Evolutionary conservation across 2,797 vertebrate species (phyloP), one percentile per base, ranked within the genome.

Genomic region (Pantherophis vulpinus): DNA sequence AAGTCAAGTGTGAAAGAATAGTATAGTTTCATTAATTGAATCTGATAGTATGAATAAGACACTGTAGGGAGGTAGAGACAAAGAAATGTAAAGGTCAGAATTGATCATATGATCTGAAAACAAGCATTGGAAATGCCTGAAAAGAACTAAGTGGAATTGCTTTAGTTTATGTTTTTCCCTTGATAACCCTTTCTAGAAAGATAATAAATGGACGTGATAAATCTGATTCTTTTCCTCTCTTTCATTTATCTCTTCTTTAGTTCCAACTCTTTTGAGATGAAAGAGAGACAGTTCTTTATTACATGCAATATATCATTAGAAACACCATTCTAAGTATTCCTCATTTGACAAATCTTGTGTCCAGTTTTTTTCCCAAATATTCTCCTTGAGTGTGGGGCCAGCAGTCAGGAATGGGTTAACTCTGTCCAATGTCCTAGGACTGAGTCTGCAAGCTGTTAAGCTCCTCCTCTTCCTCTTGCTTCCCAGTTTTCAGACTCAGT

Each of bases 1-100:
- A 96, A 97, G 96, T 97, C 96, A 97, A 97, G 96, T 97, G 96
- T 97, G 96, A 97, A 97, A 95, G 97, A 95, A 97, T 95, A 96
- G 96, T 96, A 96, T 95, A 96, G 97, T 97, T 97, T 97, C 95
- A 92, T 96, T 97, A 97, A 97, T 96, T 96, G 97, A 97, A 96
- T 97, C 96, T 97, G 97, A 97, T 97, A 97, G 96, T 97, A 96
- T 97, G 97, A 97, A 92, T 97, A 96, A 97, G 90, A 91, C 54
- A 87, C 94, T 95, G 94, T 96, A 95, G 95, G 0, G 86, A 96
- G 95, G 96, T 95, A 97, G 96, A 97, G 96, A 95, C 92, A 93
- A 97, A 91, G 96, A 96, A 95, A 96, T 96, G 96, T 96, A 97
- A 97, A 97, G 97, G 97, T 97, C 97, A 97, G 94, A 95, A 92